A percentile compares a stretch with the other conserved stretches of the same genome.
Evolutionary conservation across 1,140 invertebrate species (phyloP).

Genomic region (Drosophila cardini): DNA sequence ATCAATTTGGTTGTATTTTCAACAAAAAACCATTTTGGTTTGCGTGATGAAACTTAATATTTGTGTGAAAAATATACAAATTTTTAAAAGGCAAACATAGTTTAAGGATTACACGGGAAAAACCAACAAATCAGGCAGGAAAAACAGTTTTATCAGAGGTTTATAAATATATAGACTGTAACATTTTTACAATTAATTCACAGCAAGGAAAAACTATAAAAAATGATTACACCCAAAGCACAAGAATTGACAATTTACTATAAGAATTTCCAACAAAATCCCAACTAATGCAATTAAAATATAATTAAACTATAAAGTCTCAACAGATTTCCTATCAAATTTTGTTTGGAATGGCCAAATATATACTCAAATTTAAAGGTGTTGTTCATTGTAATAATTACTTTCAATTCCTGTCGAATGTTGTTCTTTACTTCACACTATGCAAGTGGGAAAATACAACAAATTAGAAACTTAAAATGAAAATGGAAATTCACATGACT

Average conservation of each 20-base stretch:
- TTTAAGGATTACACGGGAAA: too few relatives aligned
- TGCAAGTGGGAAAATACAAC: constrained; percentile 5
- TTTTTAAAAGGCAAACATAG: neutral
- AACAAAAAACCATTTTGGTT: constrained; percentile 4
- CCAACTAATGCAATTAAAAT: neutral
- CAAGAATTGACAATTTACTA: neutral
- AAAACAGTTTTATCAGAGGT: too few relatives aligned
- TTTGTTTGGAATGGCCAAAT: neutral
- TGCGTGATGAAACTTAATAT: neutral
- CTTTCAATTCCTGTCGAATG: constrained; percentile 23
- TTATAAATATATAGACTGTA: too few relatives aligned
- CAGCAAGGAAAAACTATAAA: too few relatives aligned
- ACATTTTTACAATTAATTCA: too few relatives aligned
- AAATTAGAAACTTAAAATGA: constrained; percentile 15
- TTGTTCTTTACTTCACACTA: constrained; percentile 2
- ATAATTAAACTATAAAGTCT: neutral
- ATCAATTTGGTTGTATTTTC: constrained; percentile 17
- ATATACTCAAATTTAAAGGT: neutral
- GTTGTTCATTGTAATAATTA: neutral
- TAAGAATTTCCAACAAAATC: neutral
- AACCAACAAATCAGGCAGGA: too few relatives aligned
- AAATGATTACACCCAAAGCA: too few relatives aligned
- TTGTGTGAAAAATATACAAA: neutral
- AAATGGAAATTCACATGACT: constrained; percentile 30
- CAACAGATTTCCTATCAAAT: neutral